Evolutionary conservation across 2,797 vertebrate genomes (phyloP).

Genomic region (Microcaecilia unicolor): DNA sequence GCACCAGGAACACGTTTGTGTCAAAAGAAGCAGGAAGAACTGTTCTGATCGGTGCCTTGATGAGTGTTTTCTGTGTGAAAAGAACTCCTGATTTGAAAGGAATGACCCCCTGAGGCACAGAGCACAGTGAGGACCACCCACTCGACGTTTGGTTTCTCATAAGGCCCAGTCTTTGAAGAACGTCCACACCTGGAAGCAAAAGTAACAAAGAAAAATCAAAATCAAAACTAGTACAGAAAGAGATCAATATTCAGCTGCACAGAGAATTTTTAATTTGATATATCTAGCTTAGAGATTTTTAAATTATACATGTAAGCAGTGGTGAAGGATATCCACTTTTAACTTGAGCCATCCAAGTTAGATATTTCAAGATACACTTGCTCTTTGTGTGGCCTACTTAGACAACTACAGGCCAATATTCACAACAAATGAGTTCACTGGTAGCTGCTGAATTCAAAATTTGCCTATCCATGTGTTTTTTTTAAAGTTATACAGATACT

Average conservation of each 20-base stretch:
- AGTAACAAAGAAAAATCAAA: background rate
- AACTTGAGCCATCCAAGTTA: too few relatives aligned
- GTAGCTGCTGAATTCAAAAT: too few relatives aligned
- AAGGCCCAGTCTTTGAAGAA: slow-evolving; percentile 85
- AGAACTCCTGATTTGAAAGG: slow-evolving; percentile 87
- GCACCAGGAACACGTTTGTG: slow-evolving; percentile 70
- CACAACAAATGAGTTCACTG: too few relatives aligned
- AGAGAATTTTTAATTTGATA: too few relatives aligned
- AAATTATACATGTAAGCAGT: background rate
- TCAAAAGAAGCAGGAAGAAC: slow-evolving; percentile 64
- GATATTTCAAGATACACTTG: too few relatives aligned
- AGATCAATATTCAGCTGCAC: background rate
- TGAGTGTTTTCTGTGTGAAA: slow-evolving; percentile 73
- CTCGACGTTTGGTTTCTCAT: slow-evolving; percentile 61
- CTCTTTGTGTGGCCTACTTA: too few relatives aligned
- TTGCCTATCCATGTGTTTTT: too few relatives aligned
- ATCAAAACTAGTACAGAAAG: background rate
- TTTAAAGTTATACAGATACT: too few relatives aligned
- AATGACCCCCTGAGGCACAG: slow-evolving; percentile 72
- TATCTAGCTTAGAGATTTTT: background rate
- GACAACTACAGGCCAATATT: too few relatives aligned
- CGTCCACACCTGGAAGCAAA: slow-evolving; percentile 77
- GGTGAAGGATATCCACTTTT: too few relatives aligned
- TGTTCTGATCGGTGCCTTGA: slow-evolving; percentile 63
- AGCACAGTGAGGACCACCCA: slow-evolving; percentile 41